Percentiles rank a stretch among this genome's conserved stretches.
Evolutionary conservation across 2,797 vertebrate species (phyloP).

Genomic region (Glossophaga mutica): DNA sequence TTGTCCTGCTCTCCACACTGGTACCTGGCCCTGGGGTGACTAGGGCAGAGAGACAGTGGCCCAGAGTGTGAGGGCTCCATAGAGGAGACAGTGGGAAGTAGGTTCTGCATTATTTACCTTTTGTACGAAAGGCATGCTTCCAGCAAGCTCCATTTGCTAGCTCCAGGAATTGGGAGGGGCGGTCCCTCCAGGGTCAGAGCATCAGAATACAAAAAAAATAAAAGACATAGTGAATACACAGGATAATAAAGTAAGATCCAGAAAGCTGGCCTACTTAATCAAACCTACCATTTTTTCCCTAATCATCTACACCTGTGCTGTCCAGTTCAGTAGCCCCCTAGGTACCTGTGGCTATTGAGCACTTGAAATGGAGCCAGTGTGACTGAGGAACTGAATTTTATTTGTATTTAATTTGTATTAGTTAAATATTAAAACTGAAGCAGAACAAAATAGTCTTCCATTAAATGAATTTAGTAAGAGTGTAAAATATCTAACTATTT

Average conservation of each 20-base stretch:
- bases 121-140: fast-evolving
- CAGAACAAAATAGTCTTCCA: neutral
- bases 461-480: neutral
- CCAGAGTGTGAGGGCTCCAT: fast-evolving
- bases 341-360: fast-evolving
- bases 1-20: neutral
- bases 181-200: neutral
- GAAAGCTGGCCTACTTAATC: neutral
- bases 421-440: neutral
- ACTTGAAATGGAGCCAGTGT: neutral
- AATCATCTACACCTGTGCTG: fast-evolving
- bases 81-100: neutral
- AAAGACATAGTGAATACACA: neutral
- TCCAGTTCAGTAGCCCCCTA: fast-evolving
- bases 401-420: neutral
- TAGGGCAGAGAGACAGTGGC: neutral
- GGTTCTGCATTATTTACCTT: neutral
- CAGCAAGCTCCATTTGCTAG: neutral
- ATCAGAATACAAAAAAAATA: neutral
- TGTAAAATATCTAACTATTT: neutral
- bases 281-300: neutral
- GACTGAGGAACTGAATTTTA: neutral
- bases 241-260: neutral
- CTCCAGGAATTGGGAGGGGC: neutral
- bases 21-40: neutral